phyloP scores from a whole-genome alignment of 2,888 invertebrate species.

The Yponomeuta malinellus region DNA sequence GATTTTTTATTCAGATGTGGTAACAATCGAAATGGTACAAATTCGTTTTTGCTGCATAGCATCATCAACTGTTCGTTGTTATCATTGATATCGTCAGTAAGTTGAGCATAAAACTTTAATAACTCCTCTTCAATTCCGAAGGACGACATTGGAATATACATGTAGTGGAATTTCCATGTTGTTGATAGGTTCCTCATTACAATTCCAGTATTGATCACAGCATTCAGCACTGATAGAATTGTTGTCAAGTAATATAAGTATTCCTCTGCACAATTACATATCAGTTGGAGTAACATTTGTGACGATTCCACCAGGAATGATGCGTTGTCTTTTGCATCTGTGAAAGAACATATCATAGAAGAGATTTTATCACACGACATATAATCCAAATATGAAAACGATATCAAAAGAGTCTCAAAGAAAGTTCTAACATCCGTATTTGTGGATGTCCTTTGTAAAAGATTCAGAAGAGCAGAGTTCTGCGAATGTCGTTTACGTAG shows the following conservation, averaged over 20 bases:
- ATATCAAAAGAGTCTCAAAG: slow-evolving; percentile 44
- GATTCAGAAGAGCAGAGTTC: slow-evolving; percentile 35
- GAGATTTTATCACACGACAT: slow-evolving; percentile 23
- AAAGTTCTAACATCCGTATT: slow-evolving; percentile 45
- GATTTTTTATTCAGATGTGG: slow-evolving; percentile 28
- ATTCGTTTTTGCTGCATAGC: slow-evolving; percentile 43
- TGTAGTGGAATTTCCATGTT: slow-evolving; percentile 65
- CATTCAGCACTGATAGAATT: slow-evolving; percentile 45
- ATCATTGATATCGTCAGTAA: slow-evolving; percentile 16
- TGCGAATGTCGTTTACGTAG: slow-evolving; percentile 37
- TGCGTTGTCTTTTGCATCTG: slow-evolving; percentile 46
- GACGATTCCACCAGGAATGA: slow-evolving; percentile 43
- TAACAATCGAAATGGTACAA: slow-evolving; percentile 50
- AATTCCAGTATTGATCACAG: slow-evolving; percentile 49
- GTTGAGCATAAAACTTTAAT: slow-evolving; percentile 40
- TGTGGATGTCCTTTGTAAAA: slow-evolving; percentile 50
- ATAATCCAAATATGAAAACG: slow-evolving; percentile 19
- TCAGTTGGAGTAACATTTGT: slow-evolving; percentile 47
- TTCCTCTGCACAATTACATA: slow-evolving; percentile 51
- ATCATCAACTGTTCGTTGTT: slow-evolving; percentile 23
- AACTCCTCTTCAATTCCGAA: slow-evolving; percentile 51
- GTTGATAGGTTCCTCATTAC: slow-evolving; percentile 56
- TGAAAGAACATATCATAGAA: slow-evolving; percentile 38
- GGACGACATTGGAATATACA: slow-evolving; percentile 60
- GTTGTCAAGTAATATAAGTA: slow-evolving; percentile 47